Evolutionary conservation across 2,888 invertebrate species (phyloP).

Genomic region (Alentia gelatinosa): DNA sequence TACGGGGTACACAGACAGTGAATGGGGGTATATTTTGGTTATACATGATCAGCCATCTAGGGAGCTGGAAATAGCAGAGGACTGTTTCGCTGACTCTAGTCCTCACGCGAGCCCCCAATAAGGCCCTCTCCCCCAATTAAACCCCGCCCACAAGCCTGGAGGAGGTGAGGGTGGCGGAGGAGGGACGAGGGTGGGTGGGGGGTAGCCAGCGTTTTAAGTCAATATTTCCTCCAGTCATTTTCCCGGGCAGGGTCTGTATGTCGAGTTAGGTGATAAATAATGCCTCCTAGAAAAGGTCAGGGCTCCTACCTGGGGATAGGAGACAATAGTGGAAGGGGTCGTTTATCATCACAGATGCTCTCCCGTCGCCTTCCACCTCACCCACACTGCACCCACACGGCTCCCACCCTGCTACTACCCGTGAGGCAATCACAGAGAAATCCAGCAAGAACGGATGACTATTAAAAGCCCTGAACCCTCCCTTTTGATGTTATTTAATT

Average conservation of each 20-base stretch:
- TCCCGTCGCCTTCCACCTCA: background rate
- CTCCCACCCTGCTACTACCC: background rate
- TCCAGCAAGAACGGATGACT: background rate
- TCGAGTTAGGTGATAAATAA: background rate
- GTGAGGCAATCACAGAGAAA: background rate
- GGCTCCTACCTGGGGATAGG: background rate
- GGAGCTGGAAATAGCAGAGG: too few species aligned
- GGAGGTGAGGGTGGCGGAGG: too few species aligned
- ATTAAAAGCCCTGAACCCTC: slow-evolving; percentile 26
- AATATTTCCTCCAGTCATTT: slow-evolving; percentile 6
- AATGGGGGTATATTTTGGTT: too few species aligned
- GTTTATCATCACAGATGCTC: background rate
- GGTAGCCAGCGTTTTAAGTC: background rate
- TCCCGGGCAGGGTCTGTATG: background rate
- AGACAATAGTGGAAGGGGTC: background rate
- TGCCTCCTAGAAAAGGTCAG: background rate
- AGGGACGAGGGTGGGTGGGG: too few species aligned
- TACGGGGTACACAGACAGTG: too few species aligned
- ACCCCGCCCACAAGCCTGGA: too few species aligned
- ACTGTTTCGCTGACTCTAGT: too few species aligned
- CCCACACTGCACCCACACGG: background rate
- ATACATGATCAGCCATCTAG: too few species aligned
- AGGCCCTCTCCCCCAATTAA: too few species aligned
- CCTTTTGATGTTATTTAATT: slow-evolving; percentile 49
- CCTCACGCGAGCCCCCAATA: too few species aligned